These are phyloP conservation scores for Glyptemys insculpta DNA, from an alignment of 2,797 vertebrate species.

Conservation along the genomic window DNA sequence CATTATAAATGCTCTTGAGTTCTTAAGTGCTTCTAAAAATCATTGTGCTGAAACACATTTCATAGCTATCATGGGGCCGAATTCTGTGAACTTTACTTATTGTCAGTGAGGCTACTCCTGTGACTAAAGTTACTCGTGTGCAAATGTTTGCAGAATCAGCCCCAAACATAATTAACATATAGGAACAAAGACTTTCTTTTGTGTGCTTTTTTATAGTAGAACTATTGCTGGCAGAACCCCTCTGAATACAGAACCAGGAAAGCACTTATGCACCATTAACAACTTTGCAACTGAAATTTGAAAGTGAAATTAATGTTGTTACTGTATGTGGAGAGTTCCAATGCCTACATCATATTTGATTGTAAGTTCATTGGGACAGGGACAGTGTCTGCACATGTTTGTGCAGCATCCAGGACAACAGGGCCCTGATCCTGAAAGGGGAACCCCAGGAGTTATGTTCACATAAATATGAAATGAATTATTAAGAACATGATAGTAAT, in stretches of 20 bases:
- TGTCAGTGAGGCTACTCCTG: conserved; percentile 24
- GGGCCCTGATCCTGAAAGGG: background rate
- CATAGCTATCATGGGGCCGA: background rate
- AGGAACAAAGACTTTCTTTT: conserved; percentile 2
- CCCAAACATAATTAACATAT: background rate
- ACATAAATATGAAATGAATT: background rate
- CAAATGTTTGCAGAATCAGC: conserved; percentile 32
- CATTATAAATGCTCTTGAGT: conserved; percentile 10
- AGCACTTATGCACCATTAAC: conserved; percentile 1
- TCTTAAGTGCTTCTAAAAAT: background rate
- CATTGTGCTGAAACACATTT: conserved; percentile 38
- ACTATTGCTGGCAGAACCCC: conserved; percentile 13
- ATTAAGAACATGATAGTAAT: background rate
- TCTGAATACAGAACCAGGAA: conserved; percentile 1
- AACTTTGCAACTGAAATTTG: background rate
- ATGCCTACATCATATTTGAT: background rate
- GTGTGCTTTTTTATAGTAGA: conserved; percentile 14
- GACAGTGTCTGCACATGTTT: background rate
- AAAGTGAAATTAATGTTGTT: conserved; percentile 32
- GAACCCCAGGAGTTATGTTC: background rate
- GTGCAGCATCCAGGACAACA: background rate
- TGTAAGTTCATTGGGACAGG: background rate
- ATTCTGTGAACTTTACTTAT: conserved; percentile 40
- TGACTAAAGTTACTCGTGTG: background rate
- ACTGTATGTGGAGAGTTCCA: background rate